These are phyloP conservation scores for Apodemia mormo DNA, from an alignment of 2,888 invertebrate species.

Conservation along the genomic window DNA sequence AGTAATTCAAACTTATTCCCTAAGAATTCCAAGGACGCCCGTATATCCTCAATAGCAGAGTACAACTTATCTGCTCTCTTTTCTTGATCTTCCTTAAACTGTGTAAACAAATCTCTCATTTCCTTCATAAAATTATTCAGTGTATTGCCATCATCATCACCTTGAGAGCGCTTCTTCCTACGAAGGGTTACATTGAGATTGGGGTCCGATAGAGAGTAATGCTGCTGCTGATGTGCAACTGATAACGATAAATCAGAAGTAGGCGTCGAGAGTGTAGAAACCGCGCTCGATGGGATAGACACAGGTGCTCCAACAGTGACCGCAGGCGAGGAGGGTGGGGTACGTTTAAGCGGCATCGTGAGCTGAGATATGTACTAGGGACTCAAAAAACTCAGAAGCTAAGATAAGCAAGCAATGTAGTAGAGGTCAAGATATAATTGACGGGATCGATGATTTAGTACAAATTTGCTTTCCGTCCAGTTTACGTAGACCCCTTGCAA, in stretches of 20 bases:
- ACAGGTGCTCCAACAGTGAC: background rate
- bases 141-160: background rate
- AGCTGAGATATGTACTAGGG: background rate
- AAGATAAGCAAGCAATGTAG: background rate
- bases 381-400: background rate
- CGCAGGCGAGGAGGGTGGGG: background rate
- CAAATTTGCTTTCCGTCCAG: constrained; percentile 3
- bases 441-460: background rate
- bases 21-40: background rate
- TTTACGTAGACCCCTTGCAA: background rate
- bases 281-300: background rate
- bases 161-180: background rate
- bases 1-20: background rate
- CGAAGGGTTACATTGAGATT: constrained; percentile 2
- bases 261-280: background rate
- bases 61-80: background rate
- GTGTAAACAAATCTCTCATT: background rate
- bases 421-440: background rate
- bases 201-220: background rate
- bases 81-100: constrained; percentile 6
- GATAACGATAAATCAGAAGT: background rate
- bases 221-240: background rate
- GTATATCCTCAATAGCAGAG: background rate
- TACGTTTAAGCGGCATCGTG: background rate
- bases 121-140: background rate